Evolutionary conservation across 1,140 invertebrate genomes (phyloP).

Genomic region (Oreohelix idahoensis): DNA sequence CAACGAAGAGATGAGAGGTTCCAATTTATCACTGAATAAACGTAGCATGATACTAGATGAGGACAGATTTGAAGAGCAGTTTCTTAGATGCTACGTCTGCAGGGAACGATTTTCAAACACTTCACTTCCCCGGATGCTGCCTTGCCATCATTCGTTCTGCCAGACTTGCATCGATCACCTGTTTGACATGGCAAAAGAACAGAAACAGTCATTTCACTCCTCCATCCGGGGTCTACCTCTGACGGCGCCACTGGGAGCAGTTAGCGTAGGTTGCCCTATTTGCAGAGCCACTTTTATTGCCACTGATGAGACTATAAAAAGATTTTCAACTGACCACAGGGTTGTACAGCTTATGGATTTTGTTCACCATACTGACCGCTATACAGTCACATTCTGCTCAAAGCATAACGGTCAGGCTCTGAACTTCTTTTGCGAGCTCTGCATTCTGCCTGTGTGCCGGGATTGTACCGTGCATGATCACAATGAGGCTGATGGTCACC

Average conservation of each 20-base stretch:
- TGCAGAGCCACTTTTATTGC: slow-evolving; percentile 56
- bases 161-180: slow-evolving; percentile 75
- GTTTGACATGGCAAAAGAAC: slow-evolving; percentile 50
- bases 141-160: slow-evolving; percentile 68
- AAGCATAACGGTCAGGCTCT: slow-evolving; percentile 59
- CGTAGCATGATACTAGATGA: slow-evolving; percentile 60
- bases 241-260: slow-evolving; percentile 36
- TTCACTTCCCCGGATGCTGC: slow-evolving; percentile 57
- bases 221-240: slow-evolving; percentile 41
- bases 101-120: slow-evolving; percentile 44
- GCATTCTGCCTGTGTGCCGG: slow-evolving; percentile 58
- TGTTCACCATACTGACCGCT: slow-evolving; percentile 54
- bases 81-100: slow-evolving; percentile 59
- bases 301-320: slow-evolving; percentile 51
- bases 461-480: slow-evolving; percentile 66
- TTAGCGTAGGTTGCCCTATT: slow-evolving; percentile 58
- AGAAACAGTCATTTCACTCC: slow-evolving; percentile 48
- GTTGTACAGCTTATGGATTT: slow-evolving; percentile 63
- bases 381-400: slow-evolving; percentile 57
- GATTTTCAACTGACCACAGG: slow-evolving; percentile 60
- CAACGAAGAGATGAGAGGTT: slow-evolving; percentile 26
- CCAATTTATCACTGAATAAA: slow-evolving; percentile 41
- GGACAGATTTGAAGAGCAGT: slow-evolving; percentile 55
- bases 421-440: slow-evolving; percentile 66
- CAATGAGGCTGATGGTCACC: slow-evolving; percentile 59